Base-by-base conservation (phyloP, 2,113 vertebrate species). In the Terrapene triunguis region DNA sequence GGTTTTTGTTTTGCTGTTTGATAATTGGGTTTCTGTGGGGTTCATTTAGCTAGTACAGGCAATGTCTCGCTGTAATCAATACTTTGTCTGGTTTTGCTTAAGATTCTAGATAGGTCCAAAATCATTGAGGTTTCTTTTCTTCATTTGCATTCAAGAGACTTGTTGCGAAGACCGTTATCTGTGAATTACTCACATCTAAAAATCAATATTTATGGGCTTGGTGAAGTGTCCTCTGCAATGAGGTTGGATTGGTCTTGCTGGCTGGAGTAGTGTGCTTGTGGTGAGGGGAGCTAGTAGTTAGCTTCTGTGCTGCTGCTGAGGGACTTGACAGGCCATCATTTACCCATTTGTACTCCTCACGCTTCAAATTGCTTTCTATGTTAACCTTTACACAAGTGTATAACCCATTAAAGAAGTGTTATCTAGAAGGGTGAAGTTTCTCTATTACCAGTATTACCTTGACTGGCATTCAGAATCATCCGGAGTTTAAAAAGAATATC, bases 61-160 rank as follows among this genome's bases (percentile, higher is more conserved):
- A 88, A 55, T n/a, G 19, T 74, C 1, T 94, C 4, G 59, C 92
- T 74, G 27, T 44, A 89, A 81, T 94, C 48, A 85, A 90, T 84
- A 44, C 3, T 62, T 25, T 85, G 44, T 51, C 14, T 83, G 74
- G 8, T 79, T 92, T 89, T 55, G 25, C 17, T 59, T 88, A 87
- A 88, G 44, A 88, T 91, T 94, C 44, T 59, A 93, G 44, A 53
- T 29, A 92, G 83, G 8, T 91, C 2, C 4, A 83, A 89, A 92
- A 85, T 54, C 12, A 81, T 57, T 3, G 44, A 79, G 84, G 27
- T 2, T 74, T 94, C 83, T 80, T 1, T 62, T 92, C 88, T 42
- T 90, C 80, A 82, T 96, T 93, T 96, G 47, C 57, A 95, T 85
- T 35, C 48, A 95, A 79, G 6, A 80, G 65, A 81, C 16, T 27